Percentiles rank a stretch among this genome's conserved stretches.
These are phyloP conservation scores for Spermophilus dauricus DNA, from an alignment of 2,113 vertebrate genomes.

Conservation along the genomic window DNA sequence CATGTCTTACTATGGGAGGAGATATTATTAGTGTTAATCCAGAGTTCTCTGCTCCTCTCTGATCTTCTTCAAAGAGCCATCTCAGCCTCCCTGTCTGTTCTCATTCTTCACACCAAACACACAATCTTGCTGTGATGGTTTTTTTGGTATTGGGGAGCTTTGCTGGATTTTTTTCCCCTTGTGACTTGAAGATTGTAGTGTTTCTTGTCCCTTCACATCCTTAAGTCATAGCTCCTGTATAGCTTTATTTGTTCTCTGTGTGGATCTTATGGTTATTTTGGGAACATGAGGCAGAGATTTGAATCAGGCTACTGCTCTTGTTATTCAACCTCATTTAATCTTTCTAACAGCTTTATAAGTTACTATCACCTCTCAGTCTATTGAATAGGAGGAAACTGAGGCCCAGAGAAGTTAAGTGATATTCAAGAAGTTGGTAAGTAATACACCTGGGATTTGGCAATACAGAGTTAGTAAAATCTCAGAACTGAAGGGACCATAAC, in stretches of 20 bases:
- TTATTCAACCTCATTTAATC: slow-evolving; percentile 51
- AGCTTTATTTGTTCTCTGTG: slow-evolving; percentile 4
- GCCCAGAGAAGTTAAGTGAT: slow-evolving; percentile 11
- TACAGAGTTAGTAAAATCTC: not conserved
- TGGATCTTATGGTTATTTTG: slow-evolving; percentile 6
- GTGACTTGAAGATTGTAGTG: not conserved
- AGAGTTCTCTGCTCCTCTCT: not conserved
- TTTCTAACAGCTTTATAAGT: slow-evolving; percentile 38
- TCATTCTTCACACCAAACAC: not conserved
- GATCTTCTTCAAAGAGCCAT: not conserved
- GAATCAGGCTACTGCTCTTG: slow-evolving; percentile 40
- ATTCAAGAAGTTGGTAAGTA: not conserved
- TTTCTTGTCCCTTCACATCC: not conserved
- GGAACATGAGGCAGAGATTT: not conserved
- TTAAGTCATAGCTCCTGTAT: not conserved
- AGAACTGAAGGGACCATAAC: not conserved
- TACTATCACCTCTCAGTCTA: not conserved
- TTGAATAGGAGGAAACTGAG: slow-evolving; percentile 55
- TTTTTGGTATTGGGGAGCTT: not conserved
- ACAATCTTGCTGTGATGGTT: not conserved
- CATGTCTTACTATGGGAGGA: not conserved
- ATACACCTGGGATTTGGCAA: not conserved
- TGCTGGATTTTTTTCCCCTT: not conserved
- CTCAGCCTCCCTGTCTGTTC: not conserved
- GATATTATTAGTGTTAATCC: not conserved